Base-by-base conservation (phyloP, 2,888 invertebrate genomes). In the Trichopria drosophilae region DNA sequence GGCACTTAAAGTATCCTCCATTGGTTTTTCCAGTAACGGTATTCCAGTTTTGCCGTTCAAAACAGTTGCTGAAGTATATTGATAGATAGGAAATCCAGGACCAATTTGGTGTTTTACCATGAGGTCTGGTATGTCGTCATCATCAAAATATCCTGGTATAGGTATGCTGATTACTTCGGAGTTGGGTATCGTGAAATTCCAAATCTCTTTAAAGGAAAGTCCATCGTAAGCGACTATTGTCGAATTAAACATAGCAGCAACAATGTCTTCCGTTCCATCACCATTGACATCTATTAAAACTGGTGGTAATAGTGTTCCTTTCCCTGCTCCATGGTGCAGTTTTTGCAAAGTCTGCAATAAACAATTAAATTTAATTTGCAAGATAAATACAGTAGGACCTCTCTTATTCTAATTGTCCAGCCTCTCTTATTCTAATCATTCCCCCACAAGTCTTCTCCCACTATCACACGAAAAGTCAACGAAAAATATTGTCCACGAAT, bases 141-240 rank as follows among this genome's bases (percentile, higher is more conserved):
- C 82, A 69, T 90, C 87, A 65, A 85, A 91, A 72, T 84, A 89
- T 1, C 87, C 90, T 2, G 88, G 87, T 9, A 87, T 84, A 29
- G 90, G 88, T 40, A 87, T 82, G 63, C 88, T 87, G 62, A 86
- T 85, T 9, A 86, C 82, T 73, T 88, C 86, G 5, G 87, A 82
- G 64, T 77, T 72, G 1, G 84, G 81, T 53, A 86, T 79, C 0
- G 84, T 81, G 59, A 81, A 85, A 60, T 86, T 87, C 90, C 90
- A 90, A n/a, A 90, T 68, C 62, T 81, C 79, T 34, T 79, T 68
- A 58, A 83, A 85, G 7, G 81, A 84, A 22, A 77, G 72, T 1
- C 90, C 90, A 74, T 90, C 81, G 56, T 88, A 83, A 3, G 89
- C 88, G 48, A 84, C 76, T 6, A 90, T 79, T 0, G 83, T 84